Evolutionary conservation across 1,140 invertebrate species (phyloP), one percentile per base, ranked within the genome.

Genomic region (Drosophila virilis): DNA sequence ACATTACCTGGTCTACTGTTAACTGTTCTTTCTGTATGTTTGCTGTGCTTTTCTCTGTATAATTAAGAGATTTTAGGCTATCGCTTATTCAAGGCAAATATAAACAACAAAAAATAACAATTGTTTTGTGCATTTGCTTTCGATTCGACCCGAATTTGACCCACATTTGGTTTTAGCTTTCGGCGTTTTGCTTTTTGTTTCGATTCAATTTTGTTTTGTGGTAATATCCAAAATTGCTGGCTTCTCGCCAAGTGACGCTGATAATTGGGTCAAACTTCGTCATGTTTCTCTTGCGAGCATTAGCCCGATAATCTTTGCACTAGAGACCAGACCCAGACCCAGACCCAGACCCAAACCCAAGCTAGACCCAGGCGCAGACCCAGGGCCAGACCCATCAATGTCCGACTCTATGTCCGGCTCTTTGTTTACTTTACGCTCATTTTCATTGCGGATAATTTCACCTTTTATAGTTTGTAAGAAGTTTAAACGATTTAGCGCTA

Each of bases 401-500:
- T 62, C 48, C 15, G 42, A 48, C 48, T 80, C 42, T 35, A 51
- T 54, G 82, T 88, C 84, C 80, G 83, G 60, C 67, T 74, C 50
- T 70, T 75, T 72, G 54, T 62, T 38, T 59, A 42, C 45, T 65
- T 45, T 59, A 57, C 33, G 45, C 64, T 60, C 64, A 66, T 72
- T 66, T 70, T 71, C 69, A 71, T 77, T 68, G 80, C 48, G 62
- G 54, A 75, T 74, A 89, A 88, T 84, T 89, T 88, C 84, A 80
- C 84, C 88, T 80, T 89, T 86, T 62, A 70, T 59, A 57, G 57
- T 60, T 55, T 28, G 57, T 74, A 81, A 78, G 76, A 66, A 15
- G 79, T 61, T 76, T 71, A 86, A 81, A 81, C 82, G 83, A 89
- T 88, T 83, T 83, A 65, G 61, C 76, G 67, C 60, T 86, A 84